Evolutionary conservation across 2,797 vertebrate species (phyloP), one percentile per base, ranked within the genome.

Genomic region (Typhlichthys eigenmanni): DNA sequence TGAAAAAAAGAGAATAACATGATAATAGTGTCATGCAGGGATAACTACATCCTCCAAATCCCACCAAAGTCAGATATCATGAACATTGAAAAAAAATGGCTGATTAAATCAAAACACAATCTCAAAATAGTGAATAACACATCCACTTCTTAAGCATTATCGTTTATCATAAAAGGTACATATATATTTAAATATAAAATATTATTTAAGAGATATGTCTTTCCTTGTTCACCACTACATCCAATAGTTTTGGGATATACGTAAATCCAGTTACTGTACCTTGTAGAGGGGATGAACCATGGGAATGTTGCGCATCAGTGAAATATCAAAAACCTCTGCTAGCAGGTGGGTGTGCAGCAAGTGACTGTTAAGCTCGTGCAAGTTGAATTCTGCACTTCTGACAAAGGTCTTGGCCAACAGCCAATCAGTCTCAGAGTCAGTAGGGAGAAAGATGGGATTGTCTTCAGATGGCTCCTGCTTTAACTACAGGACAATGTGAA

Each of bases 271-370:
- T 29, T 80, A 88, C 17, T 17, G 17, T 17, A 17, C 89, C 87
- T 90, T 91, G 82, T 86, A 73, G 6, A 89, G 71, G 13, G 87
- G 88, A 74, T 88, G 87, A 57, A 87, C 83, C 85, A 81, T 84
- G 55, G 89, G 92, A 0, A 94, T 0, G 45, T 94, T 88, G 54
- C 87, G 84, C 59, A 93, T 58, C 55, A 92, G 72, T 19, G 93
- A 89, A 61, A 94, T 62, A 0, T 83, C 55, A 71, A 92, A 93
- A 8, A 85, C 93, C 45, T 95, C 92, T 0, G 84, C 89, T 8
- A 94, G 67, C 54, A 94, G 83, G 61, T 95, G 93, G 6, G 91
- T 91, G 32, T 87, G 86, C 59, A 94, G 85, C 61, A 90, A 74
- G 66, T 91, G 89, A 29, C 24, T 29, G 4, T 81, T 81, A 46